A percentile compares a stretch with the other conserved stretches of the same genome.
Conservation (phyloP, 2,797 vertebrate genomes). For the Octomys mimax region DNA sequence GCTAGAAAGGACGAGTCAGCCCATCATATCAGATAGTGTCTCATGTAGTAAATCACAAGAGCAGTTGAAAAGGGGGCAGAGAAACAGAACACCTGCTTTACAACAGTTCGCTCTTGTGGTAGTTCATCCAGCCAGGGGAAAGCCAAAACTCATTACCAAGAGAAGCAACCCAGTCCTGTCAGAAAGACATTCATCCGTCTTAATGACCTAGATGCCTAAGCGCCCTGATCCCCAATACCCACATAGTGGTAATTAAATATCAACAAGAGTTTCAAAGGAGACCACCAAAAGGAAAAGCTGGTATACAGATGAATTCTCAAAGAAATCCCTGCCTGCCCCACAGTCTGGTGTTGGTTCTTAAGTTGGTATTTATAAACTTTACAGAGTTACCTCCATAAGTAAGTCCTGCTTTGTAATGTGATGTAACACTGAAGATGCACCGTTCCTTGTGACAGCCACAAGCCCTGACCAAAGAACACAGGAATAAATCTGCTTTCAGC, state of each 20-base stretch:
- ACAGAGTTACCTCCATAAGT: background rate
- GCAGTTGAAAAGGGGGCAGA: background rate
- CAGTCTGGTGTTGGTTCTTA: background rate
- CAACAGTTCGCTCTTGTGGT: background rate
- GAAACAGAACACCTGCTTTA: background rate
- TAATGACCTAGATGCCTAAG: background rate
- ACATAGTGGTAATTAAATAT: background rate
- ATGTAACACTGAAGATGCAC: background rate
- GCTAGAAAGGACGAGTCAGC: background rate
- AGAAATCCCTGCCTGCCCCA: background rate
- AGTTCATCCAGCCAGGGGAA: background rate
- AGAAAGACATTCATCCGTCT: background rate
- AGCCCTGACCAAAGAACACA: background rate
- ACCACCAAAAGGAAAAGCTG: background rate
- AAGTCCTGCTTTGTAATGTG: background rate
- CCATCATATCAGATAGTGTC: too few species aligned
- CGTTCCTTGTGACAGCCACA: background rate
- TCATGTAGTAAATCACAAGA: background rate
- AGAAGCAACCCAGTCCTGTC: background rate
- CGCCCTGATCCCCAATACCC: background rate
- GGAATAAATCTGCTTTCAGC: background rate
- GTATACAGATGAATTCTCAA: background rate
- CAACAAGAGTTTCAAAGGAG: background rate
- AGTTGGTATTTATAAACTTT: background rate
- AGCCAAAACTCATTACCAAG: background rate